A percentile compares a stretch with the other conserved stretches of the same genome.
These are phyloP conservation scores for Oreochromis tanganicae DNA, from an alignment of 2,113 vertebrate species.

Conservation along the genomic window DNA sequence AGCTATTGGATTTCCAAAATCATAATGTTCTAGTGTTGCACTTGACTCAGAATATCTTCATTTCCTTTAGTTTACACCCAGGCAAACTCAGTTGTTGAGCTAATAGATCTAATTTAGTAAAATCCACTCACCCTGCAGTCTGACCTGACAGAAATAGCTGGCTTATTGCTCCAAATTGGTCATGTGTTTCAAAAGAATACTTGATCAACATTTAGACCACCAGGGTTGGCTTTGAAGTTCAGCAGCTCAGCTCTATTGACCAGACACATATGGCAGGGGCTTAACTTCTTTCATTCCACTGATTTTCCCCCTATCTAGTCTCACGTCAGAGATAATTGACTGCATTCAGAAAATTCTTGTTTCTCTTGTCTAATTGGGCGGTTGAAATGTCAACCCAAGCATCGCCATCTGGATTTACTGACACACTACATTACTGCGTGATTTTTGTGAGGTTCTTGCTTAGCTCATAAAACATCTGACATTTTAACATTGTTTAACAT, in stretches of 20 bases:
- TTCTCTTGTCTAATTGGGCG: too few species aligned
- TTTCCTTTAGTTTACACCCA: not conserved
- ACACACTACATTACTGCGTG: not conserved
- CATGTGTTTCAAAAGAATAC: not conserved
- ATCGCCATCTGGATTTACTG: not conserved
- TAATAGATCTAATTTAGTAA: not conserved
- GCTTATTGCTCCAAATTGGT: not conserved
- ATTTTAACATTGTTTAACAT: not conserved
- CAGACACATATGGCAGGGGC: conserved; percentile 26
- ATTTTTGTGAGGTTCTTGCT: not conserved
- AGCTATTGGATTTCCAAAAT: not conserved
- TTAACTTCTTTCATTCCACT: conserved; percentile 12
- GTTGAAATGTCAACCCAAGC: not conserved
- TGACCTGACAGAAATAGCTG: not conserved
- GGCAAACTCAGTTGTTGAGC: not conserved
- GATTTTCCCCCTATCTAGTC: not conserved
- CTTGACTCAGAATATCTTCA: not conserved
- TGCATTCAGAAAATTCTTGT: not conserved
- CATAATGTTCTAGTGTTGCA: not conserved
- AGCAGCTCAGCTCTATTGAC: not conserved
- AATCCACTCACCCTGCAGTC: not conserved
- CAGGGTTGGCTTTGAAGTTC: conserved; percentile 28
- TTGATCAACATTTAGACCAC: conserved; percentile 8
- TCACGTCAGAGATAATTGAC: not conserved
- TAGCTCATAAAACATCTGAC: not conserved